Base-by-base conservation (phyloP, 2,888 invertebrate genomes). In the Cancer borealis region DNA sequence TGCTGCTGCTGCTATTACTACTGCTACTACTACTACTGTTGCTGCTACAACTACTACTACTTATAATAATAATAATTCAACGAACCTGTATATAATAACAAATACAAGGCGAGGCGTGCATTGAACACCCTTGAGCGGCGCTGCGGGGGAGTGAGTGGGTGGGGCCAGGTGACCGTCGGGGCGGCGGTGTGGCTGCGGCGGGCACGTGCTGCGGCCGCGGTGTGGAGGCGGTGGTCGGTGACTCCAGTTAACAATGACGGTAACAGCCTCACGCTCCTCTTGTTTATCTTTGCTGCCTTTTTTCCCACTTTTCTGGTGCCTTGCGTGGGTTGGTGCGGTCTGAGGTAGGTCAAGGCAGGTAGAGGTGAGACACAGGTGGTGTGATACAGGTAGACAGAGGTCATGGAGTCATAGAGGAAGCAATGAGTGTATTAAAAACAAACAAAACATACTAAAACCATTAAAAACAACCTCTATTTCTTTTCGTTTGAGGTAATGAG, bases 131-230 rank as follows among this genome's bases (percentile, higher is more conserved):
- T 26, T n/a, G 73, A 73, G 26, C 26, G 26, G 26, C 73, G 73
- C 14, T 14, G 84, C 84, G 30, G 30, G 39, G 84, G 84, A 39
- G 84, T 2, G 39, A 14, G 30, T 4, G 3, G 30, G 39, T 30
- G 84, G 73, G n/a, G 73, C n/a, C 8, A 73, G 73, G 73, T n/a
- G n/a, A 21, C 8, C 21, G 73, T 73, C 26, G 3, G 14, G 54
- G 73, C 26, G 84, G 30, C 39, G 84, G 39, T 84, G 84, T 84
- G 84, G 84, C 73, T 79, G 73, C 14, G 12, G 39, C 14, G 84
- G 84, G 84, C 84, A 84, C 84, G 84, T 84, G 84, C 84, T 84
- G 84, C 39, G 84, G 84, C 39, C n/a, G 39, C 14, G 84, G 39
- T 1, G 84, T 39, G 84, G 84, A n/a, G 84, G 84, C 39, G 84